Evolutionary conservation across 2,888 invertebrate species (phyloP), one percentile per base, ranked within the genome.

Genomic region (Lingula anatina): DNA sequence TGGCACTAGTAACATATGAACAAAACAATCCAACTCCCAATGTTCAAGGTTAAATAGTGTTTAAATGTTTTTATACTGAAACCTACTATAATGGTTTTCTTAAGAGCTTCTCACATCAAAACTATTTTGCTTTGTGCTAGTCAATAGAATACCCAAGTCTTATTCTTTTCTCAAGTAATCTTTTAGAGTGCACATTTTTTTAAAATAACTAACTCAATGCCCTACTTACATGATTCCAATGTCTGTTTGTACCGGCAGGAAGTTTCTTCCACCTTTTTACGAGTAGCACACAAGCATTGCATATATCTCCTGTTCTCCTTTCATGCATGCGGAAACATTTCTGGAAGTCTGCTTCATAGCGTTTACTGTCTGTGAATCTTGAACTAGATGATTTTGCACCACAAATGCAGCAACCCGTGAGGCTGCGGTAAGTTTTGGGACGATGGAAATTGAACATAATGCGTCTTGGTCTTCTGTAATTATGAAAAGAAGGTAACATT

Each of bases 401-500:
- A 75, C 89, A 90, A 66, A 90, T 90, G 77, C 89, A 90, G 76
- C 90, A 90, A 44, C 90, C 90, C 61, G 86, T 86, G 47, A 86
- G 59, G 60, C 70, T 71, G 38, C 73, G 54, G 55, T 89, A 90
- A 55, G 89, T 89, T 81, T 88, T 87, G 56, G 89, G 89, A 77
- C 87, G 88, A 78, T 89, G 89, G 78, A 89, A 89, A 76, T 87
- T 87, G 80, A 88, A 89, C 89, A 89, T 89, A 44, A n/a, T n/a
- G n/a, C n/a, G n/a, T n/a, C n/a, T n/a, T n/a, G n/a, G n/a, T n/a
- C n/a, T n/a, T n/a, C n/a, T n/a, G n/a, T n/a, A n/a, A n/a, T n/a
- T n/a, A n/a, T n/a, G n/a, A n/a, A n/a, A n/a, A n/a, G n/a, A n/a
- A n/a, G n/a, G n/a, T n/a, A n/a, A n/a, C n/a, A n/a, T n/a, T n/a